Base-by-base conservation (phyloP, 2,888 invertebrate species). In the Leptinotarsa tumamoca region DNA sequence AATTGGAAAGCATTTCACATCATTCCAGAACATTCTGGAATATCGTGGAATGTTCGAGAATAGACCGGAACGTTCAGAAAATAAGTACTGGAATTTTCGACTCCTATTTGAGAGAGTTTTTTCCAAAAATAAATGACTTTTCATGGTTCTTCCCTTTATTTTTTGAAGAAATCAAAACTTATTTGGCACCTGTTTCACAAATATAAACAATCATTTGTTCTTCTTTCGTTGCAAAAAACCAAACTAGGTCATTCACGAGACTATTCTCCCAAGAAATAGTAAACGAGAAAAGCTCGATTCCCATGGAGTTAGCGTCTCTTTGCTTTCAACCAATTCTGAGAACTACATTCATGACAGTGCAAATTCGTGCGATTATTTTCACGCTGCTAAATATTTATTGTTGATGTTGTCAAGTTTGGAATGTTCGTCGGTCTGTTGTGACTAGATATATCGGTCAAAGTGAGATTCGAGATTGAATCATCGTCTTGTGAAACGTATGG, bases 341-440 rank as follows among this genome's bases (percentile, higher is more conserved):
- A 78, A 78, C 21, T 69, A 63, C 67, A 74, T n/a, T 43, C 68
- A 74, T 76, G 76, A 78, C 76, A 70, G 18, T 73, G 78, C 78
- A 74, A 74, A 72, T 78, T 68, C 76, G 72, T 73, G 74, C 74
- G 76, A 78, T 78, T 73, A 78, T 72, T 76, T 78, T 78, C 51
- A 75, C 74, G 74, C 54, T 71, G 74, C 71, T 66, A 70, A 63
- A 63, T 76, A 78, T 76, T 76, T 74, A 74, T 74, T 76, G 78
- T 76, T 78, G 74, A 72, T 78, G 73, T 76, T 69, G 76, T 63
- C 27, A 43, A 58, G 58, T 58, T 58, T 78, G 72, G 68, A 78
- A 76, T 69, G 56, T 71, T 54, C 52, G 68, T 67, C 70, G 70
- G 72, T 72, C 52, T 78, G 74, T 76, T 76, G 73, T 78, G 78